phyloP scores from a whole-genome alignment of 53 echinoderm and acorn worm genomes.

The Pentamera pediparva region DNA sequence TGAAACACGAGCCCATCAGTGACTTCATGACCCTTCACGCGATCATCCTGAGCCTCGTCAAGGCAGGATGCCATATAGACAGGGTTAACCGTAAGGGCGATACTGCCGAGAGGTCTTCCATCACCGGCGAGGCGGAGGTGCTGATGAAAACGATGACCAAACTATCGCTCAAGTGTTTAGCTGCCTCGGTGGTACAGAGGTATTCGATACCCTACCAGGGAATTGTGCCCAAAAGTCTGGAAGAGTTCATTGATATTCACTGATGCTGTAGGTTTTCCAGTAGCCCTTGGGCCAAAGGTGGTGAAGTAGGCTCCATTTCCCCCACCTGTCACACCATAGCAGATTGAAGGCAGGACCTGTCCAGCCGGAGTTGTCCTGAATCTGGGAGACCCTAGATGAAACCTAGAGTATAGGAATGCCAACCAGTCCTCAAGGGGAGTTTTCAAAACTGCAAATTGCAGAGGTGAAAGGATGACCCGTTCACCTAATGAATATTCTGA shows the following conservation, averaged over 20 bases:
- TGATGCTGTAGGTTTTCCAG: no score
- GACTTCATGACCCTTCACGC: slow-evolving; percentile 73
- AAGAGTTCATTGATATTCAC: slow-evolving; percentile 60
- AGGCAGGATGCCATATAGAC: slow-evolving; percentile 64
- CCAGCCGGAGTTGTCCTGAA: no score
- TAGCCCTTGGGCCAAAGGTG: no score
- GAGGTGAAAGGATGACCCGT: no score
- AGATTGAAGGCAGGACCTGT: no score
- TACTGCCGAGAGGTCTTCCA: slow-evolving; percentile 52
- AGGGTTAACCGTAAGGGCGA: slow-evolving; percentile 46
- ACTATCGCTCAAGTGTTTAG: slow-evolving; percentile 52
- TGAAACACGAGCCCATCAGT: slow-evolving; percentile 71
- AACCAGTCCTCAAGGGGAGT: no score
- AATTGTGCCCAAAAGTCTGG: slow-evolving; percentile 51
- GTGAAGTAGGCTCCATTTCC: no score
- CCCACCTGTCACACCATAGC: no score
- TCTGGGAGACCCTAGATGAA: no score
- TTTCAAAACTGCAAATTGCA: no score
- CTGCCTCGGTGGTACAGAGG: slow-evolving; percentile 50
- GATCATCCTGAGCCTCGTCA: slow-evolving; percentile 47
- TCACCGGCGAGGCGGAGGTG: slow-evolving; percentile 71
- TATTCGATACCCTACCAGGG: slow-evolving; percentile 52
- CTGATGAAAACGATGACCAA: slow-evolving; percentile 59
- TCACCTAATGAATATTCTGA: no score
- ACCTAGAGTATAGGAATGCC: no score